Base-by-base conservation (phyloP, 2,888 invertebrate genomes). In the Argyra leucocephala region DNA sequence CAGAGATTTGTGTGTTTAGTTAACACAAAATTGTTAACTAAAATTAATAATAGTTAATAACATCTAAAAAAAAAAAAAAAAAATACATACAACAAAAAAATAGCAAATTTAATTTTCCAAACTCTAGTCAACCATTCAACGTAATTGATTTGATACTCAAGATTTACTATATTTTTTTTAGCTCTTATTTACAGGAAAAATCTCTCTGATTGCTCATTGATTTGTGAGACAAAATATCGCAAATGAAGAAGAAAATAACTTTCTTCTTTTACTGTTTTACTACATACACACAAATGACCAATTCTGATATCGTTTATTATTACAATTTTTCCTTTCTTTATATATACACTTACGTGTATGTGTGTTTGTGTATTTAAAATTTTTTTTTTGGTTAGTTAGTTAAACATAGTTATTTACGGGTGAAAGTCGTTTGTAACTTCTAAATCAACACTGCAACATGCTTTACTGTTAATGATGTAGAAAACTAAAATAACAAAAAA, bases 221-320 rank as follows among this genome's bases (percentile, higher is more conserved):
- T 48, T 48, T 15, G 48, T 48, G 48, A 48, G 48, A 48, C 18
- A 15, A 48, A 5, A 48, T 2, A 48, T 18, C 9, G 18, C n/a
- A 18, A 48, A 48, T 48, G 18, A 48, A 48, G 48, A 48, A 48
- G 48, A 48, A 48, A 48, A 48, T 48, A 48, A 48, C 48, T 48
- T 48, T 48, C 48, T 31, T 31, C 31, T 2, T 31, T 31, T 31
- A 31, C 9, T 6, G 2, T 18, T 48, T 1, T 48, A 15, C 48
- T 18, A 2, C 18, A 48, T 48, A 48, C 37, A 37, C 3, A 48
- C 2, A 31, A 31, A 5, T 31, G 31, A 7, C n/a, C n/a, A n/a
- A n/a, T n/a, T n/a, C n/a, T n/a, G n/a, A n/a, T n/a, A n/a, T n/a
- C n/a, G n/a, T n/a, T n/a, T n/a, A n/a, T n/a, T n/a, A n/a, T n/a